Conservation (phyloP, 2,888 invertebrate genomes). For the Amphipoea oculea region DNA sequence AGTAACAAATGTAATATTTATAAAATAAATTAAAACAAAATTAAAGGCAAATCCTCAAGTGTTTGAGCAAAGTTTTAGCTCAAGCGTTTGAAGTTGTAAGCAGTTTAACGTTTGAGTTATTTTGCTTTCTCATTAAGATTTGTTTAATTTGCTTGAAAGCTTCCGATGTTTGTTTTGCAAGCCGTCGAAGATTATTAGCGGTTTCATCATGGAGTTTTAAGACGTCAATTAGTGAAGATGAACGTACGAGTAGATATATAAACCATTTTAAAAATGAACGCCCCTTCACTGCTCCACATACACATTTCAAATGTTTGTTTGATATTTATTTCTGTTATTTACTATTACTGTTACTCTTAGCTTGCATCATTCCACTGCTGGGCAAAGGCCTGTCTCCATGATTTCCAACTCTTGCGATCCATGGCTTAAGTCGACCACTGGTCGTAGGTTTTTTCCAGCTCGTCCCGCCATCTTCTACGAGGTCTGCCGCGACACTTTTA, state of each 20-base stretch:
- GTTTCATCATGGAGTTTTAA: conserved; percentile 9
- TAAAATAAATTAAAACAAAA: conserved; percentile 44
- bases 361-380: background rate
- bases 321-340: background rate
- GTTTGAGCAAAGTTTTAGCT: conserved; percentile 40
- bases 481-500: background rate
- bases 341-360: background rate
- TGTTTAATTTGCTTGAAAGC: conserved; percentile 58
- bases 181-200: conserved; percentile 42
- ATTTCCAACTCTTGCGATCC: background rate
- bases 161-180: conserved; percentile 39
- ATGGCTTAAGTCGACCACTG: no score
- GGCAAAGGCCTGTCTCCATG: background rate
- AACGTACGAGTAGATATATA: background rate
- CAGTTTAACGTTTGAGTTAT: conserved; percentile 37
- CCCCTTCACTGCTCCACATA: no score
- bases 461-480: background rate
- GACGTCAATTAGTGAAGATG: conserved; percentile 38
- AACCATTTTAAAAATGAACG: no score
- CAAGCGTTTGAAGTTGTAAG: conserved; percentile 57
- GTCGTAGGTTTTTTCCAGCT: background rate
- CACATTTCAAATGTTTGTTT: no score
- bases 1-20: conserved; percentile 40
- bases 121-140: conserved; percentile 48
- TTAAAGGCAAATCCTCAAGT: conserved; percentile 44